A percentile compares a stretch with the other conserved stretches of the same genome.
phyloP scores from a whole-genome alignment of 2,797 vertebrate species.

The Octomys mimax region DNA sequence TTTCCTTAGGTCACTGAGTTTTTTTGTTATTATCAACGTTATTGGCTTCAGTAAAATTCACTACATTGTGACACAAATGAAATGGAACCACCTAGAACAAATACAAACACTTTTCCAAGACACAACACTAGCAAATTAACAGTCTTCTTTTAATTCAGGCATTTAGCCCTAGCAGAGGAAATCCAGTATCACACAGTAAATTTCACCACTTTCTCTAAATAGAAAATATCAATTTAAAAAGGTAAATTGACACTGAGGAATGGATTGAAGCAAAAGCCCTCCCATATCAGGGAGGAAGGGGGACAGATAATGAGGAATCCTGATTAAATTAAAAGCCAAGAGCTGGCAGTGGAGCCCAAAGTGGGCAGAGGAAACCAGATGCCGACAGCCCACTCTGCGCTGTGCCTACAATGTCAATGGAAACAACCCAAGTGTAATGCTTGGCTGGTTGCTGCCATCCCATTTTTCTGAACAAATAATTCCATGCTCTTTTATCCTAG shows the following conservation, averaged over 20 bases:
- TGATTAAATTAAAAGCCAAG: neutral
- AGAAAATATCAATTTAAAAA: constrained; percentile 58
- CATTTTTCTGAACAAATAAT: constrained; percentile 77
- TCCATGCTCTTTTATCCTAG: constrained; percentile 30
- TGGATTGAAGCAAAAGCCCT: neutral
- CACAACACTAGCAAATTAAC: neutral
- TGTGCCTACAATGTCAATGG: neutral
- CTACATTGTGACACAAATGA: neutral
- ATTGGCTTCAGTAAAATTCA: constrained; percentile 62
- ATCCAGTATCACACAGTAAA: constrained; percentile 15
- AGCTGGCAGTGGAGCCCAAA: neutral
- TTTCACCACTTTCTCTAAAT: constrained; percentile 44
- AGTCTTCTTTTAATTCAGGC: constrained; percentile 38
- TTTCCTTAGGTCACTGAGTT: constrained; percentile 53
- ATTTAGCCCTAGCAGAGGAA: constrained; percentile 29
- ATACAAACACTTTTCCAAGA: constrained; percentile 50
- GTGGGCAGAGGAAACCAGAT: neutral
- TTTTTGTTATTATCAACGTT: neutral
- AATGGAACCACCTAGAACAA: constrained; percentile 46
- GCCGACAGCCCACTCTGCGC: neutral
- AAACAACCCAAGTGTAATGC: constrained; percentile 16
- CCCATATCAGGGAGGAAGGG: neutral
- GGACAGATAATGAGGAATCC: neutral
- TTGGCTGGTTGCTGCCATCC: constrained; percentile 42
- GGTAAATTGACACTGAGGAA: constrained; percentile 47